Base-by-base conservation (phyloP, 2,888 invertebrate species). In the Rutpela maculata region DNA sequence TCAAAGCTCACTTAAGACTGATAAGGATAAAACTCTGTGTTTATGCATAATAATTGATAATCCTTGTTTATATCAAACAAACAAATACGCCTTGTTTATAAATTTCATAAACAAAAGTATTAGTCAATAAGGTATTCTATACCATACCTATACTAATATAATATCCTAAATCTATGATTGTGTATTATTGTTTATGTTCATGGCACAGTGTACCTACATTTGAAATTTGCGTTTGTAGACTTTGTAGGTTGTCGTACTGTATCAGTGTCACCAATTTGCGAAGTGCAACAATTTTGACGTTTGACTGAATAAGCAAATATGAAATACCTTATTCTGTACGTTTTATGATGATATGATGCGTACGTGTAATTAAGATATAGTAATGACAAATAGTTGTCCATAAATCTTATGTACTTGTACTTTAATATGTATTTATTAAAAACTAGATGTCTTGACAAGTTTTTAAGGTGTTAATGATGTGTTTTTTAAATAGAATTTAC, bases 401-500 rank as follows among this genome's bases (percentile, higher is more conserved):
- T 50, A 50, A n/a, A 4, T 50, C 3, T 50, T 50, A n/a, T 6
- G 31, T 35, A 35, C 31, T 35, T 35, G 50, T 50, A 50, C 38
- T 35, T n/a, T 60, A 72, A 19, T 63, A 57, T 71, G 71, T 63
- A 15, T 50, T 72, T 69, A 69, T 50, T 65, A n/a, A 69, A 65
- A 70, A 22, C 26, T 18, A n/a, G 43, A 75, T 56, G 17, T 62
- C 12, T 31, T 56, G 22, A 12, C 59, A 66, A 57, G 55, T 67
- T 71, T 17, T 59, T 59, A 65, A 56, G n/a, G 65, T 56, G 68
- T 68, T 75, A 76, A 81, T 76, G 12, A 79, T 79, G 81, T 70
- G 65, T 78, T 75, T 79, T 72, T 76, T 73, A 81, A 55, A 18
- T 69, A 79, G 81, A 78, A 77, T 26, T 77, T 72, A 77, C 79